Percentiles rank a stretch among this genome's conserved stretches.
Evolutionary conservation across 1,140 invertebrate species (phyloP).

Genomic region (Drosophila sucinea): DNA sequence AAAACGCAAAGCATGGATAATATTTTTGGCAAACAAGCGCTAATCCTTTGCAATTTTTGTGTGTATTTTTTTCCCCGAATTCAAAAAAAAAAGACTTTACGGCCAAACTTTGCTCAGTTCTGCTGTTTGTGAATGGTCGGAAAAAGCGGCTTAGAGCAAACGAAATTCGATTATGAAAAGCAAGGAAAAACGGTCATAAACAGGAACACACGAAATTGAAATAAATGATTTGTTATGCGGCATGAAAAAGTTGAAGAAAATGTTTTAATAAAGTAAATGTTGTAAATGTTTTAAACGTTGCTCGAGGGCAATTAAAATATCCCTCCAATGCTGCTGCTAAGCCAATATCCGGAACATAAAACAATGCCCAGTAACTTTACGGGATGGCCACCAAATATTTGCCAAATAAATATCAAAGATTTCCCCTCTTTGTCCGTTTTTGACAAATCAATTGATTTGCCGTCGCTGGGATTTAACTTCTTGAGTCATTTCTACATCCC

Average conservation of each 20-base stretch:
- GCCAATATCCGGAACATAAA: conserved; percentile 62
- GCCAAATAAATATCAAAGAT: conserved; percentile 66
- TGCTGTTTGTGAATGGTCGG: conserved; percentile 19
- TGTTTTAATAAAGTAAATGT: conserved; percentile 56
- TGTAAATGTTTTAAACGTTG: conserved; percentile 47
- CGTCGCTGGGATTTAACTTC: conserved; percentile 59
- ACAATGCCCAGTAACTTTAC: conserved; percentile 33
- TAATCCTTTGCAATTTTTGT: conserved; percentile 55
- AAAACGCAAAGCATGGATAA: conserved; percentile 21
- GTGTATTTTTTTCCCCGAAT: not conserved
- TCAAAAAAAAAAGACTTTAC: conserved; percentile 25
- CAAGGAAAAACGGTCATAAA: conserved; percentile 24
- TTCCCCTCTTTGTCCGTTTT: conserved; percentile 24
- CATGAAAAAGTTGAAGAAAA: conserved; percentile 27
- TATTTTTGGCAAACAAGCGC: conserved; percentile 49
- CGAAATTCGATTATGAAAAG: conserved; percentile 63
- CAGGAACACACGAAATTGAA: conserved; percentile 56
- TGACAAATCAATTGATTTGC: conserved; percentile 77
- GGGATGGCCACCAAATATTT: conserved; percentile 62
- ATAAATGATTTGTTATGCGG: conserved; percentile 39
- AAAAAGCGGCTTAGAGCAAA: conserved; percentile 38
- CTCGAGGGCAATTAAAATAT: conserved; percentile 53
- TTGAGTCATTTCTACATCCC: conserved; percentile 36
- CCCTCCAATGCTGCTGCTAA: conserved; percentile 18
- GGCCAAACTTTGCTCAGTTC: conserved; percentile 30